Evolutionary conservation across 64 coral and sea anemone species (phyloP).

Genomic region (Acropora tenuis): DNA sequence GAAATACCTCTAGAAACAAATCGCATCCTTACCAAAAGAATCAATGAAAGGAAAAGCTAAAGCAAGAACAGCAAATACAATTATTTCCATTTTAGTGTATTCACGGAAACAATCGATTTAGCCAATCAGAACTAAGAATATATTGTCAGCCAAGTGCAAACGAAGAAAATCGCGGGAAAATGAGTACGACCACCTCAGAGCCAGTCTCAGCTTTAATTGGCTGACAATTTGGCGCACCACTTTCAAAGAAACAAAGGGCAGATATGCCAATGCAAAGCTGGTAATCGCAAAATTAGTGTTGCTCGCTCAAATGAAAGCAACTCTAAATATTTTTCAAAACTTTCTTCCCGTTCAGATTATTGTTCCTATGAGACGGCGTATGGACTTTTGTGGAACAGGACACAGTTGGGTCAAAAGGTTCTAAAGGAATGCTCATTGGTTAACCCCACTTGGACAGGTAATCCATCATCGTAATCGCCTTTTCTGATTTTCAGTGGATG

Average conservation of each 20-base stretch:
- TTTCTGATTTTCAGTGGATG: neutral
- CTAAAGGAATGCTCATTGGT: constrained; percentile 8
- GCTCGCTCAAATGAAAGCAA: too few relatives aligned
- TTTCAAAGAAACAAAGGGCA: too few relatives aligned
- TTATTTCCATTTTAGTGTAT: too few relatives aligned
- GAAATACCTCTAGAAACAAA: neutral
- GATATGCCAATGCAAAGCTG: too few relatives aligned
- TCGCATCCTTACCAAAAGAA: neutral
- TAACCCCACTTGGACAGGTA: constrained; percentile 23
- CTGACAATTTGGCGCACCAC: too few relatives aligned
- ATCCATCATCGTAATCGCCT: neutral
- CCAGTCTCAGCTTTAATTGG: too few relatives aligned
- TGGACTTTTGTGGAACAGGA: constrained; percentile 27
- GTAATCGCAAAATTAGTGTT: too few relatives aligned
- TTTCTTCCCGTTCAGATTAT: neutral
- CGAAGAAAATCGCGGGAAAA: too few relatives aligned
- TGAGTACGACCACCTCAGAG: too few relatives aligned
- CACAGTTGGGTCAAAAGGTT: neutral
- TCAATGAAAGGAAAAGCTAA: neutral
- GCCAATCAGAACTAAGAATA: too few relatives aligned
- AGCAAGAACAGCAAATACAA: neutral
- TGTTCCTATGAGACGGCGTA: neutral
- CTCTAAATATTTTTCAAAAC: neutral
- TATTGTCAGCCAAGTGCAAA: too few relatives aligned
- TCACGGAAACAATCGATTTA: too few relatives aligned